Evolutionary conservation across 37 sponge, comb jelly and placozoan genomes (phyloP), one percentile per base, ranked within the genome.

Genomic region (Halisarca cf. caerulea): DNA sequence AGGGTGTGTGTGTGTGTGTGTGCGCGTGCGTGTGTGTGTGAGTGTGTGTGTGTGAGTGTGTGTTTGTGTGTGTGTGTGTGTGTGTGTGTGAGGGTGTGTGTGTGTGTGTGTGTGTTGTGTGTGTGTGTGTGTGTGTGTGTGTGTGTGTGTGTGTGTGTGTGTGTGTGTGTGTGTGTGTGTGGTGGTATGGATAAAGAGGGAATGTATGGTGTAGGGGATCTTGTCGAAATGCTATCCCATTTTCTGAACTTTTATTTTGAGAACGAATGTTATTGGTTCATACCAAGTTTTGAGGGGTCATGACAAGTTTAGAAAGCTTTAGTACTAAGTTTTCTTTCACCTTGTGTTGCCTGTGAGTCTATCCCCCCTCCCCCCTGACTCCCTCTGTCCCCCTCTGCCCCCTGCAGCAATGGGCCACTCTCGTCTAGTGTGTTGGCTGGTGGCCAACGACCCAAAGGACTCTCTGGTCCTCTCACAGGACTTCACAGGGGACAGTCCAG

Each of bases 401-500:
- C 55, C 18, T 64, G 47, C 54, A 93, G 93, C 79, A 44, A 58
- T 84, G 80, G 92, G 92, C 3, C 84, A 87, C 64, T 33, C 84
- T 4, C 41, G 84, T 27, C 86, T 87, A 20, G 84, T 86, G 33
- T 70, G 77, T 17, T 95, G 95, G 95, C 80, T 95, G 66, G 23
- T 95, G 30, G 86, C 86, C 60, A 80, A 85, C 81, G 95, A 95
- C 36, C 53, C 89, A 1, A 62, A 73, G 57, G 95, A 91, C 18
- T 75, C 79, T 21, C 69, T 88, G 6, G 69, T 91, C 24, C 1
- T 45, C 28, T 41, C 74, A 0, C 86, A 86, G 74, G 95, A 95
- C 78, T 68, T 80, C 45, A 86, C 68, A 74, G 95, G 95, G 43
- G 86, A 91, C 74, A 95, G 90, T 28, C 90, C 95, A 51, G 90